Evolutionary conservation across 2,113 vertebrate species (phyloP).

Genomic region (Heliornis fulica): DNA sequence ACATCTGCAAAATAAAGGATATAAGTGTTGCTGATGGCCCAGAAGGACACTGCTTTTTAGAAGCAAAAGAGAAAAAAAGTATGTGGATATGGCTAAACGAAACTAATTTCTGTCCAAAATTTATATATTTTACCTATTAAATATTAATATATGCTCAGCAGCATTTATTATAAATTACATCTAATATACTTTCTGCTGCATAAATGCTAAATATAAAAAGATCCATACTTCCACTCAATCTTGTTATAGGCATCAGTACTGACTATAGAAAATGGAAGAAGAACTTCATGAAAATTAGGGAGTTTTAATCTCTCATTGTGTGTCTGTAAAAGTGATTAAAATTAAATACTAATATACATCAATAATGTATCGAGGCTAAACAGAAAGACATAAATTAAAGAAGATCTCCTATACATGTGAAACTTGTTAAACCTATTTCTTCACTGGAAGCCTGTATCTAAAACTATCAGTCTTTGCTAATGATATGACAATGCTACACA

Average conservation of each 20-base stretch:
- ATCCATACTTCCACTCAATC: not conserved
- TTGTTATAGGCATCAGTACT: not conserved
- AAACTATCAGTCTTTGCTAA: not conserved
- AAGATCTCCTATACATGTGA: not conserved
- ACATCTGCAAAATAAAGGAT: not conserved
- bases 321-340: not conserved
- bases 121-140: no score
- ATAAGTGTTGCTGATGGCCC: not conserved
- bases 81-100: not conserved
- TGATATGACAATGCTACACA: not conserved
- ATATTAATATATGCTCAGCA: no score
- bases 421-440: not conserved
- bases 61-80: not conserved
- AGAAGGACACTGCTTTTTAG: not conserved
- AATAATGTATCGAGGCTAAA: not conserved
- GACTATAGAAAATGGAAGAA: not conserved
- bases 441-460: not conserved
- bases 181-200: not conserved
- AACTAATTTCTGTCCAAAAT: not conserved
- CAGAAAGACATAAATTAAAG: not conserved
- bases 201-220: not conserved
- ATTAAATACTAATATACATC: not conserved
- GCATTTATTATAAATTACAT: no score
- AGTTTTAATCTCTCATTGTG: not conserved
- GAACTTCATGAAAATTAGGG: not conserved